Evolutionary conservation across 2,113 vertebrate genomes (phyloP).

Genomic region (Boulengeromyrus knoepffleri): DNA sequence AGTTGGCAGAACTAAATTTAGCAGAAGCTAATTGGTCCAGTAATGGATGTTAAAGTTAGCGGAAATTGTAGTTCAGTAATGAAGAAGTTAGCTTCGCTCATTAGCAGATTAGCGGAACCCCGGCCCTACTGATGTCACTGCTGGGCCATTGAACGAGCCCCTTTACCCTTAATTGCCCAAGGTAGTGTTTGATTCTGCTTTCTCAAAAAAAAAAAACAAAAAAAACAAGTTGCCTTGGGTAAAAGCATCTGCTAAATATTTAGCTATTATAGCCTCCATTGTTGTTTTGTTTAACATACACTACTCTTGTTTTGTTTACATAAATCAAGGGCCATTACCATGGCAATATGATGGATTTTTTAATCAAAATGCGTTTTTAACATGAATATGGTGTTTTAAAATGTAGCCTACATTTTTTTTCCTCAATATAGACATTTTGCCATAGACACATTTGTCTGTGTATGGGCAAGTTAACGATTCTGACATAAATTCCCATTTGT

Average conservation of each 20-base stretch:
- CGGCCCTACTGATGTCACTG: background rate
- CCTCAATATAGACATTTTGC: background rate
- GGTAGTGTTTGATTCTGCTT: background rate
- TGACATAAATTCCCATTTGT: background rate
- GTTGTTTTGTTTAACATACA: background rate
- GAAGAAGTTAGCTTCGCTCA: background rate
- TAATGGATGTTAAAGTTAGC: background rate
- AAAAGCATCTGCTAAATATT: background rate
- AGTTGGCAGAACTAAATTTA: background rate
- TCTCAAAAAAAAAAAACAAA: background rate
- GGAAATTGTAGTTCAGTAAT: background rate
- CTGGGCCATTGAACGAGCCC: background rate
- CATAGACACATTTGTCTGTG: background rate
- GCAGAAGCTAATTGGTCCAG: background rate
- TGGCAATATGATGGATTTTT: background rate
- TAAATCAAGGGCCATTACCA: background rate
- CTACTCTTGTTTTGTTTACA: background rate
- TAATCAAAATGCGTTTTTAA: background rate
- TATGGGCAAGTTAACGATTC: background rate
- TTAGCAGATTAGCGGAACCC: background rate
- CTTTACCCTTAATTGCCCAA: background rate
- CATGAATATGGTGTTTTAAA: background rate
- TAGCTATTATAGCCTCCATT: background rate
- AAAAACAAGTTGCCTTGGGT: background rate
- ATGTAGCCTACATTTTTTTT: background rate